phyloP scores from a whole-genome alignment of 2,888 invertebrate genomes.

The Drosophila mercatorum region DNA sequence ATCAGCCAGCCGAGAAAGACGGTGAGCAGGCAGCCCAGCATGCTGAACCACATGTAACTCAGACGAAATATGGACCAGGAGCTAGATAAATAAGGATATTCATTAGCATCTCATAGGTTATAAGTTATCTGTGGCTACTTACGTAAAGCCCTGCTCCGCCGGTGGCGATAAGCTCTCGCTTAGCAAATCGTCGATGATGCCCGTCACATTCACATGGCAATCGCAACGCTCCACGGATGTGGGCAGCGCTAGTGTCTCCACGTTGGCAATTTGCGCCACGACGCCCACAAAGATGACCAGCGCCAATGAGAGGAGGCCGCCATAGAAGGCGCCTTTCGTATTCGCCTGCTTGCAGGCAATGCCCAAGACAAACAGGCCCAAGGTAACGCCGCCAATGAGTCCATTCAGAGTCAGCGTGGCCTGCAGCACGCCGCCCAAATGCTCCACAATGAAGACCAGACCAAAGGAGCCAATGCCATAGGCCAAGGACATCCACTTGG shows the following conservation, averaged over 20 bases:
- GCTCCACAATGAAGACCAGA: constrained; percentile 93
- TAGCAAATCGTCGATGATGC: constrained; percentile 38
- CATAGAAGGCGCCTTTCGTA: constrained; percentile 86
- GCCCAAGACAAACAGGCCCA: constrained; percentile 94
- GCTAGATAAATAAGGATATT: constrained; percentile 47
- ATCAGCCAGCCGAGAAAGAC: constrained; percentile 89
- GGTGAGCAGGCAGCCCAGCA: constrained; percentile 90
- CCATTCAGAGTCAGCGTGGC: constrained; percentile 95
- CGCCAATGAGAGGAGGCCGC: constrained; percentile 80
- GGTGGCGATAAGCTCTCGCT: constrained; percentile 36
- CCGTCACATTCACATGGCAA: constrained; percentile 79
- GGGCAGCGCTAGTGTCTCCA: constrained; percentile 71
- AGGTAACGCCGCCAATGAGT: constrained; percentile 93
- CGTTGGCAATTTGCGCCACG: constrained; percentile 81
- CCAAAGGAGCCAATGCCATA: constrained; percentile 92
- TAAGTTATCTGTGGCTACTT: constrained; percentile 25
- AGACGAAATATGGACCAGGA: constrained; percentile 88
- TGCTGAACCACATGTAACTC: constrained; percentile 96
- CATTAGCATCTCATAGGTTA: background rate
- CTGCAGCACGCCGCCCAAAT: constrained; percentile 94
- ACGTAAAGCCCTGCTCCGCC: constrained; percentile 62
- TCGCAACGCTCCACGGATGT: constrained; percentile 79
- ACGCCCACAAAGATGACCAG: constrained; percentile 84
- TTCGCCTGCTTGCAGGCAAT: constrained; percentile 96
- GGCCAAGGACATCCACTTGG: constrained; percentile 88